These are phyloP conservation scores for Malaclemys terrapin DNA, from an alignment of 2,113 vertebrate genomes.

Conservation along the genomic window DNA sequence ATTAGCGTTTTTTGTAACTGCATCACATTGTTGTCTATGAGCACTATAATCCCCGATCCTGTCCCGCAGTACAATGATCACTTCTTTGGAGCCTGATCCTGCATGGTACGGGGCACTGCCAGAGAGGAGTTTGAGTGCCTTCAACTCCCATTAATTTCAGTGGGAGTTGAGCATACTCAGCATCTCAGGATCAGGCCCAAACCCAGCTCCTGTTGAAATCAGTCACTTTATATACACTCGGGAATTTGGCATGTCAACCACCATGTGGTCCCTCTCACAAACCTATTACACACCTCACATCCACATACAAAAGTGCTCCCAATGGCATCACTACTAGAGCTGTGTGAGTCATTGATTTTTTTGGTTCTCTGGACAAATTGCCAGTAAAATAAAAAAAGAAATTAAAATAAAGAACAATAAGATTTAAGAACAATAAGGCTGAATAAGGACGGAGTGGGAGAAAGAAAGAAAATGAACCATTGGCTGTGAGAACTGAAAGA, in stretches of 20 bases:
- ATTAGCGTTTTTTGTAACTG: not conserved
- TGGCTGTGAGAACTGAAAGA: not conserved
- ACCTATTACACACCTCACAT: not conserved
- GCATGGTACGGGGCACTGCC: not conserved
- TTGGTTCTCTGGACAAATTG: not conserved
- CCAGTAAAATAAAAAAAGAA: not conserved
- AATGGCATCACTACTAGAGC: not conserved
- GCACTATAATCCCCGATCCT: not conserved
- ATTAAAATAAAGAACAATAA: not conserved
- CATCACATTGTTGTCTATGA: not conserved
- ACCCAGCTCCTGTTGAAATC: slow-evolving; percentile 9
- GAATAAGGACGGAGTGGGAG: not conserved
- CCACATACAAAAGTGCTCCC: not conserved
- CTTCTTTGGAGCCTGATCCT: not conserved
- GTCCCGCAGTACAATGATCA: not conserved
- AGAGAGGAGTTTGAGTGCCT: not conserved
- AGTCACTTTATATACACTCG: not conserved
- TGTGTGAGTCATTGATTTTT: not conserved
- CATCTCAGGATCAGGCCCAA: not conserved
- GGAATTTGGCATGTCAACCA: not conserved
- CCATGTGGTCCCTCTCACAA: not conserved
- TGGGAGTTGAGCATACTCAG: not conserved
- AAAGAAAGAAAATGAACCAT: not conserved
- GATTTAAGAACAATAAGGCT: not conserved
- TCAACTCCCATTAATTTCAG: not conserved